Conservation (phyloP, 2,113 vertebrate species). For the Hippocampus mohnikei region DNA sequence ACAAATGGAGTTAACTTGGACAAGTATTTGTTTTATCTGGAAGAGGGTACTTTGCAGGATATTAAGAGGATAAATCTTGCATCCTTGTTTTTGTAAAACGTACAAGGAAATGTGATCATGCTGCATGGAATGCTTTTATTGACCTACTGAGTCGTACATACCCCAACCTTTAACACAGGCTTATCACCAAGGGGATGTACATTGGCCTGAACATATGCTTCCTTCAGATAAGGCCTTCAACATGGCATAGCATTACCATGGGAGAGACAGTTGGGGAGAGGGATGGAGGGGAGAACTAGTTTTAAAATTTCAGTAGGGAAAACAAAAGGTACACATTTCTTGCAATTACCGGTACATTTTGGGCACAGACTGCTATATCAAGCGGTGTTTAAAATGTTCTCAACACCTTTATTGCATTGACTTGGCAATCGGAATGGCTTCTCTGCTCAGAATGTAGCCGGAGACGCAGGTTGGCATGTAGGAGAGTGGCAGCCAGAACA, state of each 20-base stretch:
- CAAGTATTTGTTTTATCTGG: too few species aligned
- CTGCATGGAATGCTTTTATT: not conserved
- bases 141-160: not conserved
- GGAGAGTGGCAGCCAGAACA: conserved; percentile 78
- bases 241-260: not conserved
- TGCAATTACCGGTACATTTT: not conserved
- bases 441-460: conserved; percentile 62
- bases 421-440: conserved; percentile 58
- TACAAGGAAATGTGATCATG: not conserved
- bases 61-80: too few species aligned
- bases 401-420: conserved; percentile 10
- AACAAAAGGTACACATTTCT: not conserved
- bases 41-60: too few species aligned
- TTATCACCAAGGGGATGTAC: conserved; percentile 1
- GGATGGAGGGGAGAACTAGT: not conserved
- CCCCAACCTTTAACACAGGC: not conserved
- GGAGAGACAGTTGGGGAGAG: not conserved
- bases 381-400: too few species aligned
- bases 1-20: not conserved
- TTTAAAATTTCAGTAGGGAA: not conserved
- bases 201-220: not conserved
- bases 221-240: conserved; percentile 22
- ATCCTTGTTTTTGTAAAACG: not conserved
- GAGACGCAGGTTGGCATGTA: conserved; percentile 72
- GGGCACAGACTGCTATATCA: not conserved